phyloP scores from a whole-genome alignment of 1,140 invertebrate genomes.

The Oncopeltus fasciatus region DNA sequence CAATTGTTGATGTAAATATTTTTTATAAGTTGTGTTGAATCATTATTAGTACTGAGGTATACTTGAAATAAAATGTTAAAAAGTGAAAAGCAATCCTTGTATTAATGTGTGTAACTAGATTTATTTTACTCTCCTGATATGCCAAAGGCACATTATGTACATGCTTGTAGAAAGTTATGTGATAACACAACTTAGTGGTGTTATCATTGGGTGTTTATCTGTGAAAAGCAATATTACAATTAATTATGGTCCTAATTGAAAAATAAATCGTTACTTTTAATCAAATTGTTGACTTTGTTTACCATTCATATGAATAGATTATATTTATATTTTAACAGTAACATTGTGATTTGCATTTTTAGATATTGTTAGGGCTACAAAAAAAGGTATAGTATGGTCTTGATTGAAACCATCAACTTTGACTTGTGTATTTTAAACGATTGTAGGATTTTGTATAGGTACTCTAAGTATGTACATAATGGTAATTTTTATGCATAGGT shows the following conservation, averaged over 20 bases:
- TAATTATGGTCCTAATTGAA: not conserved
- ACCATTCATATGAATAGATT: constrained; percentile 1
- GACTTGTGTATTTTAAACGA: constrained; percentile 18
- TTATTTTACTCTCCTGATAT: not conserved
- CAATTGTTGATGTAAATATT: not conserved
- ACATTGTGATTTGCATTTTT: constrained; percentile 9
- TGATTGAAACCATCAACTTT: constrained; percentile 6
- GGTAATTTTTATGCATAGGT: constrained; percentile 15
- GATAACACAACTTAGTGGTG: not conserved
- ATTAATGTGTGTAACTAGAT: constrained; percentile 1
- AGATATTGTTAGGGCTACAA: constrained; percentile 3
- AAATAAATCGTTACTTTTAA: not conserved
- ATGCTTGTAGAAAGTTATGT: constrained; percentile 8
- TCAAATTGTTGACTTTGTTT: not conserved
- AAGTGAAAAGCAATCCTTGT: not conserved
- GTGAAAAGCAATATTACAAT: constrained; percentile 15
- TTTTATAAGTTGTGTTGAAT: not conserved
- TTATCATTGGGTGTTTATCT: not conserved
- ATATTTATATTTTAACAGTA: constrained; percentile 4
- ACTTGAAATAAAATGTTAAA: not conserved
- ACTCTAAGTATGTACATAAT: constrained; percentile 15
- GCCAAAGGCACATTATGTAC: constrained; percentile 4
- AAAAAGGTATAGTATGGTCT: not conserved
- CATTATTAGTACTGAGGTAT: not conserved
- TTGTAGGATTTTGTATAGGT: constrained; percentile 13